Conservation (phyloP, 2,113 vertebrate species). For the Meleagris gallopavo region DNA sequence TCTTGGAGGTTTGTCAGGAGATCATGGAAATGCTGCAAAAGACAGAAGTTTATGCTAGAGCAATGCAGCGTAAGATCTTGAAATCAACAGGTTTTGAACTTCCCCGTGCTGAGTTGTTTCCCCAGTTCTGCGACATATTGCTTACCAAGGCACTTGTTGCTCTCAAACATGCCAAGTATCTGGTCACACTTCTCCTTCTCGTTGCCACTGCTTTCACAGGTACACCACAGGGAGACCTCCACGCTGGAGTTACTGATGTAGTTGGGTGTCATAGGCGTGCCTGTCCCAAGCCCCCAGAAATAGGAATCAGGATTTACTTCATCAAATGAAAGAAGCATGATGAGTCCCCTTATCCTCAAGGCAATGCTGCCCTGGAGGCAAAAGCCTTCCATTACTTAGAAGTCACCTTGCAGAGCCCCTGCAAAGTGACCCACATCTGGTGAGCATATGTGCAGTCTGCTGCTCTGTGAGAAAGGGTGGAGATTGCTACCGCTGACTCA, state of each 20-base stretch:
- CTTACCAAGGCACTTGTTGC: slow-evolving; percentile 93
- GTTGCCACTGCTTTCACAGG: slow-evolving; percentile 89
- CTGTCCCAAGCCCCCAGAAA: slow-evolving; percentile 74
- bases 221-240: slow-evolving; percentile 90
- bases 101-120: not conserved
- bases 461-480: not conserved
- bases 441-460: not conserved
- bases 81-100: not conserved
- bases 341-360: not conserved
- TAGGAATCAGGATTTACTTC: slow-evolving; percentile 3
- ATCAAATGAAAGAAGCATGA: not conserved
- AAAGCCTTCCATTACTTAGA: not conserved
- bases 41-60: not conserved
- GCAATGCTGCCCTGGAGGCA: not conserved
- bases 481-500: not conserved
- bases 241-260: slow-evolving; percentile 88
- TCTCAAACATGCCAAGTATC: slow-evolving; percentile 86
- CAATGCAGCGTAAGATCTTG: not conserved
- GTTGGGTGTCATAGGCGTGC: slow-evolving; percentile 93
- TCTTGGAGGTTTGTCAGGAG: not conserved
- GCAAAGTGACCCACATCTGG: not conserved
- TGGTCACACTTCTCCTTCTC: slow-evolving; percentile 85
- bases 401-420: not conserved
- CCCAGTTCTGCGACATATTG: not conserved
- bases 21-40: not conserved